Evolutionary conservation across 2,888 invertebrate species (phyloP).

Genomic region (Agrochola lota): DNA sequence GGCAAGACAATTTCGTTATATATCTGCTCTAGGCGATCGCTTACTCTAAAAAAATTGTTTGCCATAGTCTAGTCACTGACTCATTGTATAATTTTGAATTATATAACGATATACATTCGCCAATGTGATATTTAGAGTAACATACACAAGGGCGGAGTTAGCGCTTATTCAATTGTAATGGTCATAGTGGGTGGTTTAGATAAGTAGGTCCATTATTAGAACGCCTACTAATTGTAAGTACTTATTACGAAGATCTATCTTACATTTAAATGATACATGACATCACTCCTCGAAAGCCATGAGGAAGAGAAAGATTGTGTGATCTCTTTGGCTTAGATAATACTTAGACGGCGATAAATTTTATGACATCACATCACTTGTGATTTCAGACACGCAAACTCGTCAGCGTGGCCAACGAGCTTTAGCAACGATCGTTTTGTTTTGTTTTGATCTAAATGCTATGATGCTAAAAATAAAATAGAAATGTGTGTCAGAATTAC

Average conservation of each 20-base stretch:
- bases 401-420: slow-evolving; percentile 48
- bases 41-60: slow-evolving; percentile 39
- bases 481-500: background rate
- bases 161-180: slow-evolving; percentile 40
- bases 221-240: slow-evolving; percentile 51
- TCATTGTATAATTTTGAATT: slow-evolving; percentile 43
- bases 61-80: slow-evolving; percentile 33
- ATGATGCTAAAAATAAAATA: background rate
- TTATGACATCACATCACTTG: slow-evolving; percentile 62
- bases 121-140: slow-evolving; percentile 31
- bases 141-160: slow-evolving; percentile 46
- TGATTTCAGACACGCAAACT: slow-evolving; percentile 61
- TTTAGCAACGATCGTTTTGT: slow-evolving; percentile 49
- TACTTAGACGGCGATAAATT: slow-evolving; percentile 56
- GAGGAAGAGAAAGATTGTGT: slow-evolving; percentile 72
- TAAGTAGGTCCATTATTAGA: slow-evolving; percentile 43
- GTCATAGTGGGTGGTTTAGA: slow-evolving; percentile 47
- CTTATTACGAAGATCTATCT: slow-evolving; percentile 49
- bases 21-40: slow-evolving; percentile 54
- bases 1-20: slow-evolving; percentile 50
- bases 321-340: slow-evolving; percentile 71
- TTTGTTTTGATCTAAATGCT: slow-evolving; percentile 22
- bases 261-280: slow-evolving; percentile 64
- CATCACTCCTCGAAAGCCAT: slow-evolving; percentile 56
- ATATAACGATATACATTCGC: slow-evolving; percentile 44